Conservation (phyloP, 2,797 vertebrate species). For the Lates japonicus region DNA sequence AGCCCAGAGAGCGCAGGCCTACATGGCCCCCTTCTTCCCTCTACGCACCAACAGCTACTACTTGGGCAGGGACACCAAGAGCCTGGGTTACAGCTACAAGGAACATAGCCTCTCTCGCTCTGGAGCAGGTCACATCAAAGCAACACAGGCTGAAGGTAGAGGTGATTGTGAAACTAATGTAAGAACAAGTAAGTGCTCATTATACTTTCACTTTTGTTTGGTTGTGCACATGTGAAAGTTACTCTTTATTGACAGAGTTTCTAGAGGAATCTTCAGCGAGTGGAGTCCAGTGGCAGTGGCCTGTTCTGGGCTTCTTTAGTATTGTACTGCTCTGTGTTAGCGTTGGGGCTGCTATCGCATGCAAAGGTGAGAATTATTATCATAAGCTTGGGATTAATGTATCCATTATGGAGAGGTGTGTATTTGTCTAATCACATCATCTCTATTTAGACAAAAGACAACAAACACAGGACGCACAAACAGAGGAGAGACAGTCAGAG, state of each 20-base stretch:
- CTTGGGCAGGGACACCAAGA: background rate
- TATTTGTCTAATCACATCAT: background rate
- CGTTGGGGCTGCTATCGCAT: slow-evolving; percentile 31
- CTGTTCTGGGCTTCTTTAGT: slow-evolving; percentile 35
- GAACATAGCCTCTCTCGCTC: slow-evolving; percentile 3
- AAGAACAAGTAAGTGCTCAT: background rate
- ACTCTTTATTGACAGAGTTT: background rate
- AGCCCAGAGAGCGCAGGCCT: slow-evolving; percentile 35
- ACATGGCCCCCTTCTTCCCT: slow-evolving; percentile 53
- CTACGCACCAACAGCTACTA: slow-evolving; percentile 36
- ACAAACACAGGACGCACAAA: background rate
- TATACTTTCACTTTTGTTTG: background rate
- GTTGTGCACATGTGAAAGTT: background rate
- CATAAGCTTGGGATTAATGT: background rate
- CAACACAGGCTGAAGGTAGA: slow-evolving; percentile 7
- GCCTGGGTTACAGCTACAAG: slow-evolving; percentile 43
- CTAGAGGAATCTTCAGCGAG: background rate
- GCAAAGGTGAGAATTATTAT: slow-evolving; percentile 31
- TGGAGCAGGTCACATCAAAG: background rate
- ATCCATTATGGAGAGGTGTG: background rate
- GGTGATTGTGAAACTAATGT: background rate
- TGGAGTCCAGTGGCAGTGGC: slow-evolving; percentile 33
- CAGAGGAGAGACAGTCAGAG: slow-evolving; percentile 16
- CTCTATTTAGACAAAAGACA: slow-evolving; percentile 11
- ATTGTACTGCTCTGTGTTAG: slow-evolving; percentile 1